Evolutionary conservation across 2,888 invertebrate genomes (phyloP).

Genomic region (Athalia rosae): DNA sequence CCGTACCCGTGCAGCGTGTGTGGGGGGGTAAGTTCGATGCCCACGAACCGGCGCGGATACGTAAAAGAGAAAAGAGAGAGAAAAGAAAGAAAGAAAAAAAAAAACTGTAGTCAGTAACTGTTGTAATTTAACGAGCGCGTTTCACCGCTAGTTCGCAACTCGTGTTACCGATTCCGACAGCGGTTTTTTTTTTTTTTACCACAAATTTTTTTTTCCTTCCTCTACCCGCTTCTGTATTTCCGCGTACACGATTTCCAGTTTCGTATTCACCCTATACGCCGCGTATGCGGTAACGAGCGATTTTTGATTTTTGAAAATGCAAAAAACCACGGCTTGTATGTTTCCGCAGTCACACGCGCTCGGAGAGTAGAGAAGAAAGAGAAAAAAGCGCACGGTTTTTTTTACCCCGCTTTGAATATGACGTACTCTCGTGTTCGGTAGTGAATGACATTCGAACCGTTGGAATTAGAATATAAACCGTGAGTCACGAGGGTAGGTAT

Average conservation of each 20-base stretch:
- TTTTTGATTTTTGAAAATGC: conserved; percentile 41
- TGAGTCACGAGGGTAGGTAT: conserved; percentile 4
- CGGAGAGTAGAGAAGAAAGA: background rate
- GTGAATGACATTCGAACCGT: conserved; percentile 41
- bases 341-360: background rate
- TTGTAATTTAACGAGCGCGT: conserved; percentile 65
- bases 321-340: conserved; percentile 23
- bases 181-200: conserved; percentile 7
- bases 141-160: conserved; percentile 52
- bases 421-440: background rate
- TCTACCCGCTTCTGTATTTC: background rate
- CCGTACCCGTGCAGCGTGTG: conserved; percentile 39
- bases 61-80: conserved; percentile 44
- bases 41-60: conserved; percentile 20
- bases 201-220: conserved; percentile 34
- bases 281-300: conserved; percentile 31
- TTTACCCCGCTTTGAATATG: background rate
- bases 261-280: conserved; percentile 32
- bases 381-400: no score
- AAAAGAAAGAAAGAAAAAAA: no score
- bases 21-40: conserved; percentile 39
- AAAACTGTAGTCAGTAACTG: conserved; percentile 61
- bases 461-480: conserved; percentile 38
- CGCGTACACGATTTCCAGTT: background rate
- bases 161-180: conserved; percentile 44